These are phyloP conservation scores for Hemistola chrysoprasaria DNA, from an alignment of 2,888 invertebrate genomes.

Conservation along the genomic window DNA sequence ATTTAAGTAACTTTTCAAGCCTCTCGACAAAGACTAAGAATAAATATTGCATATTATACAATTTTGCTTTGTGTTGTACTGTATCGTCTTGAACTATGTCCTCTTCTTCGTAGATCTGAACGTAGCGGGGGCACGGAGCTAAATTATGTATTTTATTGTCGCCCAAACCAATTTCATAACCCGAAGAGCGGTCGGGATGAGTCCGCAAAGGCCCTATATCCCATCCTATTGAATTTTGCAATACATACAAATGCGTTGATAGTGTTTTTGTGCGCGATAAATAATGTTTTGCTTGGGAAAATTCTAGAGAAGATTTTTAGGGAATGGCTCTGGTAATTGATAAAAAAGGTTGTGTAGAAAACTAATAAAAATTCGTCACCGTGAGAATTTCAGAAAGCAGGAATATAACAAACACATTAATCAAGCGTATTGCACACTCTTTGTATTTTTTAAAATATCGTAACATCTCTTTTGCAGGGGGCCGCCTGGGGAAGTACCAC, in stretches of 20 bases:
- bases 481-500: no score
- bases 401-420: no score
- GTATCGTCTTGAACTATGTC: slow-evolving; percentile 17
- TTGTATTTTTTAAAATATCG: no score
- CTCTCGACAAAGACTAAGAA: no score
- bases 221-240: slow-evolving; percentile 62
- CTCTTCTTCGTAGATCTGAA: slow-evolving; percentile 25
- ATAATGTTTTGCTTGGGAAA: slow-evolving; percentile 33
- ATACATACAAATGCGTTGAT: slow-evolving; percentile 63
- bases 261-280: slow-evolving; percentile 44
- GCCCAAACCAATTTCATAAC: slow-evolving; percentile 69
- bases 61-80: no score
- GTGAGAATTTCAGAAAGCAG: background rate
- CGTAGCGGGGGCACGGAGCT: slow-evolving; percentile 43
- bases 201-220: slow-evolving; percentile 47
- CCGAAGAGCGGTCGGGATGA: slow-evolving; percentile 57
- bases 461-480: no score
- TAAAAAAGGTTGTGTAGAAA: slow-evolving; percentile 19
- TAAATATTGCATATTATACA: no score
- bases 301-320: slow-evolving; percentile 24
- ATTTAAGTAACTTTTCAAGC: no score
- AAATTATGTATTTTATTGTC: slow-evolving; percentile 75
- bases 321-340: slow-evolving; percentile 21
- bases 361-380: slow-evolving; percentile 9
- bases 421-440: no score